Percentiles rank a stretch among this genome's conserved stretches.
Evolutionary conservation across 2,888 invertebrate species (phyloP).

Genomic region (Pristionchus maxplancki): DNA sequence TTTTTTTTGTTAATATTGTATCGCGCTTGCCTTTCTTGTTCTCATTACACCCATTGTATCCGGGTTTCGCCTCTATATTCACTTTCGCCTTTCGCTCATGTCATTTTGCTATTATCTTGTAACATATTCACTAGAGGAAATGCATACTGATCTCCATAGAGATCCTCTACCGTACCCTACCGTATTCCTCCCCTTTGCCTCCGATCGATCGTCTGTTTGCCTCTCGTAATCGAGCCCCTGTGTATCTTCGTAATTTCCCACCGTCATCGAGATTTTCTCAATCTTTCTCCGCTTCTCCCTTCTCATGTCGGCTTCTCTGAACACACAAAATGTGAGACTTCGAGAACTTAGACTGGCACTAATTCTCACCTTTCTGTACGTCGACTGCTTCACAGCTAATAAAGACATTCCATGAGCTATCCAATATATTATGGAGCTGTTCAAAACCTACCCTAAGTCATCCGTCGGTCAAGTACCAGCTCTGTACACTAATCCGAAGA

Average conservation of each 20-base stretch:
- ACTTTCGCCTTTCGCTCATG: slow-evolving; percentile 23
- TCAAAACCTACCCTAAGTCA: not conserved
- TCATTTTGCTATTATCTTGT: not conserved
- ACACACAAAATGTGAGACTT: slow-evolving; percentile 7
- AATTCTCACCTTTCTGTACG: not conserved
- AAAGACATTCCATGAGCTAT: not conserved
- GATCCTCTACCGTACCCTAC: not conserved
- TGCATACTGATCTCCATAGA: not conserved
- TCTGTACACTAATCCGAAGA: slow-evolving; percentile 25
- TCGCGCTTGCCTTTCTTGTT: not conserved
- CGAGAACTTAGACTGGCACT: not conserved
- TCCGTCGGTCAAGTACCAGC: slow-evolving; percentile 16
- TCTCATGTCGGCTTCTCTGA: slow-evolving; percentile 11
- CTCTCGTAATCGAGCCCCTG: slow-evolving; percentile 43
- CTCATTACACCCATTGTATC: not conserved
- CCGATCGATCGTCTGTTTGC: not conserved
- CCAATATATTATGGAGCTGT: not conserved
- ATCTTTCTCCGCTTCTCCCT: slow-evolving; percentile 37
- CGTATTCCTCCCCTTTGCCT: not conserved
- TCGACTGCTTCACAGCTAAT: not conserved
- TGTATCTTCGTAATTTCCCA: slow-evolving; percentile 39
- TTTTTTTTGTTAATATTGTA: not conserved
- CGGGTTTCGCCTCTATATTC: slow-evolving; percentile 10
- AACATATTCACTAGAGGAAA: not conserved
- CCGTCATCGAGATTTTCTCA: slow-evolving; percentile 34